Base-by-base conservation (phyloP, 2,888 invertebrate genomes). In the Philereme vetulata region DNA sequence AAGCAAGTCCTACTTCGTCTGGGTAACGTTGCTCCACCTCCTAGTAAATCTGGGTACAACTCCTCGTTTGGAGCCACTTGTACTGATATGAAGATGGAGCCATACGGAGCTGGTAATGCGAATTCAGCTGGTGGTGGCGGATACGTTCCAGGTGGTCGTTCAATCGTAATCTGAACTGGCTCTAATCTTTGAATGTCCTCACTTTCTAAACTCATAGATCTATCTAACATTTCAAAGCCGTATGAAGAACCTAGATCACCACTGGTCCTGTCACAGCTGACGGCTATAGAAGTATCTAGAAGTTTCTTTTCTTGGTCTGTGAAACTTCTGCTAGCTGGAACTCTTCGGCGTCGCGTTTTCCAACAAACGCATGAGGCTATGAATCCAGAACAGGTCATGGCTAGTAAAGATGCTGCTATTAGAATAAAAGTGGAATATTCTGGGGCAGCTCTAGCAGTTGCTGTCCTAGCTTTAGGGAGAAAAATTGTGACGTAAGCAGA, bases 281-380 rank as follows among this genome's bases (percentile, higher is more conserved):
- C 84, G 44, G 91, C 84, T 89, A 94, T 54, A 86, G 97, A 97
- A 11, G 96, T 94, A 72, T 97, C 97, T 65, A 97, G 90, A 59
- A 97, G 90, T 77, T 97, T 96, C 84, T 97, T 97, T 78, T 97
- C 97, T 88, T 97, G 97, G 76, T 97, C 97, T 50, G 96, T 96
- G 78, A 96, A 96, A 80, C 96, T 97, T 70, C 93, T 92, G 60
- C 93, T 93, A 0, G 93, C 89, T 5, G 93, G 92, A 1, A 96
- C 94, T 82, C 96, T 96, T 48, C 95, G 94, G 75, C 96, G 96
- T 58, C 96, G 93, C 45, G 96, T 96, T 66, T 95, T 94, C 89
- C 92, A 92, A 62, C 93, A 91, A 52, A 90, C 78, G 66, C 92
- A 91, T 0, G 92, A 84, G 0, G 91, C 84, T 69, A 90, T 74